phyloP scores from a whole-genome alignment of 2,888 invertebrate genomes.

The Heteromurus nitidus region DNA sequence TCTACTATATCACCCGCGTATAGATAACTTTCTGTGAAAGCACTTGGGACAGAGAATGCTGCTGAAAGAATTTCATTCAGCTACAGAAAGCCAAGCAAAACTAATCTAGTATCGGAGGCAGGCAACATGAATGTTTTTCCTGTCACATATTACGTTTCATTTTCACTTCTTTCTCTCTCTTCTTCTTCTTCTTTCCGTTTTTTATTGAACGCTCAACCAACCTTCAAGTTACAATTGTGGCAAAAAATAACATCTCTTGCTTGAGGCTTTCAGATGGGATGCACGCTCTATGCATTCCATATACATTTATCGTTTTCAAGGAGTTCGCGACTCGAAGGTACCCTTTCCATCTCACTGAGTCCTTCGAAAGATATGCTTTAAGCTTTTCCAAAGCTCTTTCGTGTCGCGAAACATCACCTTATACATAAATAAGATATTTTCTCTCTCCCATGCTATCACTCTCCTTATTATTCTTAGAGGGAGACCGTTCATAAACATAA shows the following conservation, averaged over 20 bases:
- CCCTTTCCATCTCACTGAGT: conserved; percentile 41
- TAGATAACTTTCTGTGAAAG: conserved; percentile 24
- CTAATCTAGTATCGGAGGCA: conserved; percentile 45
- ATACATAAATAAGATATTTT: conserved; percentile 35
- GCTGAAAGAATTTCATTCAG: conserved; percentile 37
- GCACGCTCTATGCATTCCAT: too few species aligned
- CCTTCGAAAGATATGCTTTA: conserved; percentile 12
- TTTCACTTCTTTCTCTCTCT: conserved; percentile 35
- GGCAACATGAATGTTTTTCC: conserved; percentile 48
- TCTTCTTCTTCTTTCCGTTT: not conserved
- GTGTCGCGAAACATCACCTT: conserved; percentile 28
- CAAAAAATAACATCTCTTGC: not conserved
- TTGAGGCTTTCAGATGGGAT: too few species aligned
- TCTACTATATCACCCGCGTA: conserved; percentile 1
- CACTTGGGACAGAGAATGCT: conserved; percentile 15
- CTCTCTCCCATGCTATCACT: not conserved
- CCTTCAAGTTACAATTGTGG: not conserved
- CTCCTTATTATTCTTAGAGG: not conserved
- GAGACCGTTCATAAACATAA: conserved; percentile 38
- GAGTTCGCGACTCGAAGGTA: not conserved
- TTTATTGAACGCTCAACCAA: conserved; percentile 14
- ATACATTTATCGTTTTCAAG: too few species aligned
- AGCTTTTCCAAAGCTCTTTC: conserved; percentile 25
- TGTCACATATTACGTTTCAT: conserved; percentile 60
- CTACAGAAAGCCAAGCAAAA: conserved; percentile 42